Evolutionary conservation across 1,140 invertebrate genomes (phyloP), one percentile per base, ranked within the genome.

Genomic region (Tetramorium simillimum): DNA sequence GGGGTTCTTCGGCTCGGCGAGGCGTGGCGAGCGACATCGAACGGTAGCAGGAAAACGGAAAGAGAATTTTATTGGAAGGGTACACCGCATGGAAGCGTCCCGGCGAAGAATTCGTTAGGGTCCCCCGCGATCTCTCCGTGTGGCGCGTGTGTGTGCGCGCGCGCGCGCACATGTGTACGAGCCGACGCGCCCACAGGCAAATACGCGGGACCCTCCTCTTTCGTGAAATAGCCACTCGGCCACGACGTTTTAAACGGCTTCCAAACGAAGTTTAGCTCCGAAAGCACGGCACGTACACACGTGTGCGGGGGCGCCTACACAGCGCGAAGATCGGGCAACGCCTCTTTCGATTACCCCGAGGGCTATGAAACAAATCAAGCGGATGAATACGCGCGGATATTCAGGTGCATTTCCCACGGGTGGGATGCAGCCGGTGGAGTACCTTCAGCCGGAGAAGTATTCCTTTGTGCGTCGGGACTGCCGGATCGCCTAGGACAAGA

Each of bases 331-430:
- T 92, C 90, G 88, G 91, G 86, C 73, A 89, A 88, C 91, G 92
- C 90, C 84, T 89, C 85, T 89, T 90, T 91, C 91, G 88, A 92
- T 92, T 88, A 89, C 91, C 88, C 85, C 58, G 87, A 92, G 92
- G 90, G 87, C 65, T 87, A 84, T 67, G 87, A 90, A 92, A 91
- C 91, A 92, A 92, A 92, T 92, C 92, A 91, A 90, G 80, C 81
- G 87, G 67, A 62, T 75, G 86, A 86, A 80, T 88, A 91, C 81
- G 88, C 86, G 81, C 63, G 89, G 91, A 92, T 90, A 89, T 93
- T 91, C 90, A 87, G 86, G 77, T 91, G 91, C 91, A 92, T 89
- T 92, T 93, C 92, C 92, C 89, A 90, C 85, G 90, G 86, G 90
- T 85, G 73, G 86, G 69, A 82, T 87, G 88, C 85, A 87, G 37